These are phyloP conservation scores for Brienomyrus longianalis DNA, from an alignment of 2,113 vertebrate genomes.

Conservation along the genomic window DNA sequence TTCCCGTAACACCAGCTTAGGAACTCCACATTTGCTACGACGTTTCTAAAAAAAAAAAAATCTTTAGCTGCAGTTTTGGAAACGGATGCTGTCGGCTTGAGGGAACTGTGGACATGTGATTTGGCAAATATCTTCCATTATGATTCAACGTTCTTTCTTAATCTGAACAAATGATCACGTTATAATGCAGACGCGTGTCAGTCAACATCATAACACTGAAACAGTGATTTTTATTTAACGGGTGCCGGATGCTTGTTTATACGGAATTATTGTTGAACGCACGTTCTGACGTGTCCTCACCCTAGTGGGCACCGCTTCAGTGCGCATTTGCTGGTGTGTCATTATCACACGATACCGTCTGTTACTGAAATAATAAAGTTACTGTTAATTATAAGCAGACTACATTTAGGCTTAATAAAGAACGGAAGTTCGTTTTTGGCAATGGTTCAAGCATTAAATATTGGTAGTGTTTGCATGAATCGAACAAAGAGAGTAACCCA, in stretches of 20 bases:
- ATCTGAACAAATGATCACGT: not conserved
- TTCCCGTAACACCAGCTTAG: not conserved
- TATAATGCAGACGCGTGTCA: not conserved
- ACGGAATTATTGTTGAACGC: not conserved
- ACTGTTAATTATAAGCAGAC: not conserved
- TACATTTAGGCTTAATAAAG: not conserved
- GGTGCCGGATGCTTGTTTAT: not conserved
- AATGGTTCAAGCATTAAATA: not conserved
- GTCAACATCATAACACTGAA: not conserved
- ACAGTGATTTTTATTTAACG: not conserved
- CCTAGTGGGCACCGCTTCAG: not conserved
- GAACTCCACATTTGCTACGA: not conserved
- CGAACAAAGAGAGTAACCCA: conserved; percentile 37
- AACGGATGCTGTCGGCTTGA: not conserved
- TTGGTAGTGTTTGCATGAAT: conserved; percentile 23
- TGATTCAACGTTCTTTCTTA: not conserved
- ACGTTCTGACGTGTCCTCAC: not conserved
- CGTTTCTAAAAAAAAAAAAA: not conserved
- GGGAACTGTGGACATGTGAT: not conserved
- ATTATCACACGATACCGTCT: not conserved
- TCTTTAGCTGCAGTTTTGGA: not conserved
- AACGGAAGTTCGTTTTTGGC: not conserved
- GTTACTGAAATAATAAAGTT: not conserved
- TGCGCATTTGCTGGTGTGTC: not conserved
- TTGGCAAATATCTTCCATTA: not conserved